Evolutionary conservation across 2,113 vertebrate species (phyloP).

Genomic region (Zapus hudsonius): DNA sequence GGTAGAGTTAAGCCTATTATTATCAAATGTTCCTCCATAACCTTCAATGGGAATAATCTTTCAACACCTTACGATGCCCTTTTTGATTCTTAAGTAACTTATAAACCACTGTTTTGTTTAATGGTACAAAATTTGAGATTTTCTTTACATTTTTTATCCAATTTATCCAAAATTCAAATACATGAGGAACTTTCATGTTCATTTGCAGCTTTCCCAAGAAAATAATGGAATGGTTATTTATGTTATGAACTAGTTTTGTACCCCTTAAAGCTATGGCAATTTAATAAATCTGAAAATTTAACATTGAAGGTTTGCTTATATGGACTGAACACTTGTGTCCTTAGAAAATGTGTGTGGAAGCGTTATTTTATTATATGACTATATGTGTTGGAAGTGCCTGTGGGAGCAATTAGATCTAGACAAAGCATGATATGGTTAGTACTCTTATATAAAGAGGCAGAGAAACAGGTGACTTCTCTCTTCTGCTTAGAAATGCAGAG

Average conservation of each 20-base stretch:
- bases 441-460: not conserved
- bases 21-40: not conserved
- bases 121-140: not conserved
- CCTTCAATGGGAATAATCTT: not conserved
- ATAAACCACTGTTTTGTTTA: not conserved
- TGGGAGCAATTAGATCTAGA: not conserved
- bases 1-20: not conserved
- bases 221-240: not conserved
- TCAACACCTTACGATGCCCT: not conserved
- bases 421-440: not conserved
- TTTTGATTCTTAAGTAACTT: not conserved
- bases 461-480: too few species aligned
- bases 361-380: too few species aligned
- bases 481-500: not conserved
- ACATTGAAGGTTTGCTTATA: not conserved
- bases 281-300: not conserved
- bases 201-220: not conserved
- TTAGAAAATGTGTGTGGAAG: not conserved
- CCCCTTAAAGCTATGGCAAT: not conserved
- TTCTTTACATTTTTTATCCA: not conserved
- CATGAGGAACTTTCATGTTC: not conserved
- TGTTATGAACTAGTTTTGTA: not conserved
- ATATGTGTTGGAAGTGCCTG: fast-evolving
- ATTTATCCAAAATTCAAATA: not conserved
- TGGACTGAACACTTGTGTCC: not conserved